Conservation (phyloP, 1,140 invertebrate species). For the Andrena cerasifolii region DNA sequence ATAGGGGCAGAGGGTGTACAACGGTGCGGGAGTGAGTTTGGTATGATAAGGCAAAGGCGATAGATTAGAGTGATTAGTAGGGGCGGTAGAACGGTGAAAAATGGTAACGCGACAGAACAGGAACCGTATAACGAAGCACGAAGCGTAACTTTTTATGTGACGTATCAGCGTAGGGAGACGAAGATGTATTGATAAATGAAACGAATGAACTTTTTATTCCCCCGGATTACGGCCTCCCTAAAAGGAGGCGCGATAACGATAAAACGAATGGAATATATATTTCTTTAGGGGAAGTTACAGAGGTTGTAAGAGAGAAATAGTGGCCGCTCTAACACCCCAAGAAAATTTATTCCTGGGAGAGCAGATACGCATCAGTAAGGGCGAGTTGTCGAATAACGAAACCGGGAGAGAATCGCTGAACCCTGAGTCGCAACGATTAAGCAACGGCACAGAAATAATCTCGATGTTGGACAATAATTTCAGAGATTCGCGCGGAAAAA, state of each 20-base stretch:
- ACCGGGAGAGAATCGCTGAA: background rate
- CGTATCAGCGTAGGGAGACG: background rate
- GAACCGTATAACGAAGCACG: background rate
- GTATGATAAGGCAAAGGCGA: background rate
- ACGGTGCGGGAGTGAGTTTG: background rate
- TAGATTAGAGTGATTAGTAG: constrained; percentile 14
- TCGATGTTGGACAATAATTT: background rate
- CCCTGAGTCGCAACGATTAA: background rate
- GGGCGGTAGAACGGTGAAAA: background rate
- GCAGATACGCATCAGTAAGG: background rate
- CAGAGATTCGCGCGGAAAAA: background rate
- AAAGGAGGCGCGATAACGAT: background rate
- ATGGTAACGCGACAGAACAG: background rate
- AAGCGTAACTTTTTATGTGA: background rate
- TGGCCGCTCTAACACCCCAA: background rate
- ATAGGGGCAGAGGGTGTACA: too few relatives aligned
- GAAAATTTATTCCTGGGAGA: background rate
- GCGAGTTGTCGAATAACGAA: background rate
- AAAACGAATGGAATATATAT: constrained; percentile 4
- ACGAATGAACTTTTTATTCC: constrained; percentile 44
- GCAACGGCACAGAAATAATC: background rate
- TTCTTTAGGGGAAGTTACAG: background rate
- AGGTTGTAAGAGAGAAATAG: background rate
- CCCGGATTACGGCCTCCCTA: background rate
- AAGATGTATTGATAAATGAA: constrained; percentile 41